Base-by-base conservation (phyloP, 1,140 invertebrate species). In the Ips nitidus region DNA sequence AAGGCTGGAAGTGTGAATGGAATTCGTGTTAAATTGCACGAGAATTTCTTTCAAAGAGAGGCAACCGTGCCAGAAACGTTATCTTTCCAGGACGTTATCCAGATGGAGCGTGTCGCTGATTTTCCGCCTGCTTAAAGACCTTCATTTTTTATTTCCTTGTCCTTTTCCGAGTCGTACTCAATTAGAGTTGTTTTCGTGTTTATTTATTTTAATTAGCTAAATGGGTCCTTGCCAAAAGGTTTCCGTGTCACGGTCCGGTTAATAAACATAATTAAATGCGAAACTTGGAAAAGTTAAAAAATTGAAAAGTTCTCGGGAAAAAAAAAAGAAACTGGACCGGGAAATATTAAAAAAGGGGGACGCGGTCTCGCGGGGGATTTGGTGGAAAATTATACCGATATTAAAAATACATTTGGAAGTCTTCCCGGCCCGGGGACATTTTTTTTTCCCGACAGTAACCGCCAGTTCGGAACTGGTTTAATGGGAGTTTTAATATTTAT, bases 241-340 rank as follows among this genome's bases (percentile, higher is more conserved):
- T 53, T 36, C 52, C 41, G 56, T 68, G 38, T 62, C 52, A 69
- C 55, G 62, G 66, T 69, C 59, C 39, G 56, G 62, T 63, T 68
- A 53, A 59, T 55, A 60, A 71, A 73, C 69, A 63, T 73, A 72
- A 74, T 74, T 74, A 72, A 74, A 74, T 72, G 70, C 47, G 64
- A 65, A 74, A 70, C 65, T 64, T 70, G 63, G 50, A 72, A 70
- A 67, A 74, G 42, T 67, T 73, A 66, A 56, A 56, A 69, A 68
- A 74, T 69, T 71, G 67, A 69, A 72, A 74, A 72, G 39, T 72
- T 74, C 56, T 3, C 61, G 50, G 55, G 22, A 3, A 38, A 45
- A 39, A 41, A 52, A 40, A 8, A 22, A 62, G 50, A 63, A 38
- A 45, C 60, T n/a, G 42, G 38, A 22, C 37, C 40, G 42, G 41